Base-by-base conservation (phyloP, 2,888 invertebrate species). In the Spilosoma lubricipeda region DNA sequence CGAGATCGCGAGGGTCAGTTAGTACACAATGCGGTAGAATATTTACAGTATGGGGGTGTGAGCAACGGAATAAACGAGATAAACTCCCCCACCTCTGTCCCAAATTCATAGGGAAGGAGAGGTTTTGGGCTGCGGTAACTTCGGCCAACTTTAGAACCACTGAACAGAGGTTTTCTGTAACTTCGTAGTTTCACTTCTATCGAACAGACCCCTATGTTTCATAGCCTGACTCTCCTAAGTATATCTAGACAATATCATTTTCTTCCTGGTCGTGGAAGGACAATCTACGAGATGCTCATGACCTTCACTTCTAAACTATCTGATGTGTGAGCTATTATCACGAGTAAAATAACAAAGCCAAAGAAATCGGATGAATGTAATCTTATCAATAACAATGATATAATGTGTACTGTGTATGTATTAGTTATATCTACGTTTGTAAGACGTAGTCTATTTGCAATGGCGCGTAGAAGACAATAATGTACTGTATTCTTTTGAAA, bases 331-430 rank as follows among this genome's bases (percentile, higher is more conserved):
- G 59, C 3, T 56, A 56, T 27, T 65, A 65, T 65, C 64, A 65
- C 64, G 20, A 1, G 67, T 36, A 13, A 66, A 18, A 39, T 27
- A 67, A 39, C 67, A n/a, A 20, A 15, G 23, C 30, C 8, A 20
- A 36, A 65, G 33, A 65, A 65, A 65, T 65, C 64, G 64, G 64
- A 65, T 65, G 64, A 65, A 30, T 36, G 1, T 36, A 65, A 65
- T 65, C 64, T 65, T 33, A 65, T 65, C 30, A 30, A 65, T 65
- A 65, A 65, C 30, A 20, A 36, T 65, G 64, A 65, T 65, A 64
- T n/a, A n/a, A n/a, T n/a, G n/a, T 33, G 33, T 33, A 64, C 33
- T 33, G 33, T 64, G 7, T 33, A 64, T 2, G 33, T 18, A 33
- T 33, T 65, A 36, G 18, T 30, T 33, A 13, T 59, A 59, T 59